Evolutionary conservation across 2,113 vertebrate genomes (phyloP).

Genomic region (Lethenteron reissneri): DNA sequence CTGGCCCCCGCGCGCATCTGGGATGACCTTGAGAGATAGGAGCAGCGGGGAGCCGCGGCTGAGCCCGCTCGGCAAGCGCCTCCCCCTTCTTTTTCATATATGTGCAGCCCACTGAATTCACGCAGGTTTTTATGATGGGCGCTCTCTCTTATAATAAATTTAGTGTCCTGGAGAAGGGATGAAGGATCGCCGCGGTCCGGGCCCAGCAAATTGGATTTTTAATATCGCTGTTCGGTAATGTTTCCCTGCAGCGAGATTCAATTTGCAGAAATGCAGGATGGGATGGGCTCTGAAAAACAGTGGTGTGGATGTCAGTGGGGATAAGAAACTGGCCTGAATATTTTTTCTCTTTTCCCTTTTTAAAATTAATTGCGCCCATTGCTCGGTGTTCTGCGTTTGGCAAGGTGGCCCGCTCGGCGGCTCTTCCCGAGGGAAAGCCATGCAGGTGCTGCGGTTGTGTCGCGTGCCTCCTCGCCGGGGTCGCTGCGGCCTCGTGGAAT

Average conservation of each 20-base stretch:
- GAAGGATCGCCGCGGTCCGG: conserved; percentile 2
- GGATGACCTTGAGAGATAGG: too few relatives aligned
- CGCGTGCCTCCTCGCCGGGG: neutral
- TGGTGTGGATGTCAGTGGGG: neutral
- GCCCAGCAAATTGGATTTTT: conserved; percentile 6
- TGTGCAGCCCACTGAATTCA: too few relatives aligned
- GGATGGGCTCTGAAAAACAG: conserved; percentile 2
- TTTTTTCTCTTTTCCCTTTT: too few relatives aligned
- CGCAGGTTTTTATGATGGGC: too few relatives aligned
- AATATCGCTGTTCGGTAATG: conserved; percentile 3
- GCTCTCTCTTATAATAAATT: neutral
- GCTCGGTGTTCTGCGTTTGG: conserved; percentile 4
- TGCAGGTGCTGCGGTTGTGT: neutral
- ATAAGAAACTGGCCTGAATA: neutral
- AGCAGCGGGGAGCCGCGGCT: too few relatives aligned
- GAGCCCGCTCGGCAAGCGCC: too few relatives aligned
- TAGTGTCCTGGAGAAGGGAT: conserved; percentile 3
- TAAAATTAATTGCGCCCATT: neutral
- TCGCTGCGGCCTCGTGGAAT: too few relatives aligned
- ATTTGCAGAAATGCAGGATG: conserved; percentile 4
- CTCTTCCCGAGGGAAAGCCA: neutral
- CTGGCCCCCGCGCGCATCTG: too few relatives aligned
- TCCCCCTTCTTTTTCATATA: too few relatives aligned
- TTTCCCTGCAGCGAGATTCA: conserved; percentile 4
- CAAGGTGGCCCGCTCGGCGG: neutral